A percentile compares a stretch with the other conserved stretches of the same genome.
phyloP scores from a whole-genome alignment of 2,113 vertebrate genomes.

The Petrocephalus microphthalmus region DNA sequence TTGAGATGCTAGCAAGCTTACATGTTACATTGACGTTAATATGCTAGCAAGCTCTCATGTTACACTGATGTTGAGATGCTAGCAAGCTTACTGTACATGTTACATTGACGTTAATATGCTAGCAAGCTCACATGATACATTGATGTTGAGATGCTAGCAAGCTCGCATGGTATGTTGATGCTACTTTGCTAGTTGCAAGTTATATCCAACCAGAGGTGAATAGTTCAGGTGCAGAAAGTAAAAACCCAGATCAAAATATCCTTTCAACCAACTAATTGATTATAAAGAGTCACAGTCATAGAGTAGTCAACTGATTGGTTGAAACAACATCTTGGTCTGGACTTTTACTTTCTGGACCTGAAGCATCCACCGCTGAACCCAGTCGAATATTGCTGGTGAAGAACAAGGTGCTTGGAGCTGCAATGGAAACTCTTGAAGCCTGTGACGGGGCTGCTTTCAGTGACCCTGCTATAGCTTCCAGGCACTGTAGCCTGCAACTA shows the following conservation, averaged over 20 bases:
- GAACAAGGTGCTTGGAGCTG: background rate
- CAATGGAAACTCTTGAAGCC: background rate
- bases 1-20: background rate
- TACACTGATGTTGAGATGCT: background rate
- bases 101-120: too few species aligned
- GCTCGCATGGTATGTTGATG: background rate
- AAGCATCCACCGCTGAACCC: background rate
- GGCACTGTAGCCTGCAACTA: background rate
- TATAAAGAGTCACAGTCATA: background rate
- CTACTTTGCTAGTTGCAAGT: background rate
- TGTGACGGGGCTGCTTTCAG: background rate
- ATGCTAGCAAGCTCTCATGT: too few species aligned
- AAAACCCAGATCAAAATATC: background rate
- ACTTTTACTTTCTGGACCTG: background rate
- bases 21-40: background rate
- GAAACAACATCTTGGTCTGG: background rate
- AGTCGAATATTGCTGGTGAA: background rate
- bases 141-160: background rate
- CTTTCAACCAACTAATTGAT: background rate
- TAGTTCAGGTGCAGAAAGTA: background rate
- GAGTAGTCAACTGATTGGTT: background rate
- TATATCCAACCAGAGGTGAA: background rate
- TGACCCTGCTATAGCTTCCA: background rate
- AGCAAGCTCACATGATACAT: too few species aligned
- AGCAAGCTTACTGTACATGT: background rate